Evolutionary conservation across 2,797 vertebrate genomes (phyloP), one percentile per base, ranked within the genome.

Genomic region (Peromyscus attwateri): DNA sequence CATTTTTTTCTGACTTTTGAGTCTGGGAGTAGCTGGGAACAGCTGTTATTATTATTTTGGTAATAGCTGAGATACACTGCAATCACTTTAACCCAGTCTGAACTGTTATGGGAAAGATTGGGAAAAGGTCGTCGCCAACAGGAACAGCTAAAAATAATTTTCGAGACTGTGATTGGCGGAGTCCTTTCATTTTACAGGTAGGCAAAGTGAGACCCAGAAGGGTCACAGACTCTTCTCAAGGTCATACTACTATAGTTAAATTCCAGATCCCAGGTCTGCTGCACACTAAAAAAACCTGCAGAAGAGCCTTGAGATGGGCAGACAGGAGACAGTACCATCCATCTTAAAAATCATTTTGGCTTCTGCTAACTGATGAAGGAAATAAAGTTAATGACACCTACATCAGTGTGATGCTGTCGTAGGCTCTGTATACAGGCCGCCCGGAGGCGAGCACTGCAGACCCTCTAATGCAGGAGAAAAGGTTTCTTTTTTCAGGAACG

Each of bases 311-410:
- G 34, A 43, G 90, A 83, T 71, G 52, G 88, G 82, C 94, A 93
- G 68, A 55, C 16, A 4, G 34, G 92, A 81, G 89, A 82, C 73
- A 84, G 34, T 10, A 55, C 82, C 87, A 90, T 95, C 89, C 81
- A 70, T 96, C 96, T 96, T 89, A 85, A 92, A 97, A 89, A 94
- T 91, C 87, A 94, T 89, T 82, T 92, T 89, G 64, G 88, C 85
- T 92, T 87, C 95, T 97, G 92, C 83, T 91, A 94, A 75, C 92
- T 93, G 95, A 97, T 92, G 95, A 95, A 94, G 71, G 95, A 95
- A 94, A 95, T 96, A 95, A 95, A 95, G 95, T 96, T 95, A 97
- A 96, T 93, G 97, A 96, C 0, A 27, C 94, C 94, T 89, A 92
- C 71, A 76, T 73, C 81, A 93, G 77, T 79, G 94, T 55, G 84